A percentile compares a stretch with the other conserved stretches of the same genome.
These are phyloP conservation scores for Stenchaetothrips biformis DNA, from an alignment of 2,888 invertebrate genomes.

Conservation along the genomic window DNA sequence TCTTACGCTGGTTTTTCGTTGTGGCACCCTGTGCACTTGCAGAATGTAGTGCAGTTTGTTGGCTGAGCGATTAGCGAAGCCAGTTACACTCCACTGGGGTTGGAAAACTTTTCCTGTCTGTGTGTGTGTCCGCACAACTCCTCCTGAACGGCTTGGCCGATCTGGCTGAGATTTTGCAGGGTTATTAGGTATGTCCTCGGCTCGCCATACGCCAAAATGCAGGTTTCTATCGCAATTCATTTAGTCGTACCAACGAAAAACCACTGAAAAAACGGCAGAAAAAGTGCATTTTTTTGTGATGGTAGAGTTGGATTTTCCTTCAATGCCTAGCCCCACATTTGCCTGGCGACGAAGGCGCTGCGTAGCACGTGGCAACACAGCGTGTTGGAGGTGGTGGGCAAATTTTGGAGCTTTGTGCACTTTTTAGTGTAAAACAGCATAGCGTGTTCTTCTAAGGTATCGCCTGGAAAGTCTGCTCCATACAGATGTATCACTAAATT, in stretches of 20 bases:
- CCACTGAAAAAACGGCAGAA: too few relatives aligned
- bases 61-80: neutral
- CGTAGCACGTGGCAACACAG: neutral
- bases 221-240: too few relatives aligned
- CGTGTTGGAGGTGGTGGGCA: neutral
- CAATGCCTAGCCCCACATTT: too few relatives aligned
- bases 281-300: too few relatives aligned
- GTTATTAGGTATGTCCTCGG: too few relatives aligned
- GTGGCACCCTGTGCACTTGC: too few relatives aligned
- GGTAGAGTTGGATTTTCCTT: too few relatives aligned
- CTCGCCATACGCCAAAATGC: too few relatives aligned
- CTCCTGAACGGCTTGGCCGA: too few relatives aligned
- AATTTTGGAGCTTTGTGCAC: neutral
- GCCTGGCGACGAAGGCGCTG: neutral
- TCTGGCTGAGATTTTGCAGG: too few relatives aligned
- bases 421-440: neutral
- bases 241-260: too few relatives aligned
- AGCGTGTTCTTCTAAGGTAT: neutral
- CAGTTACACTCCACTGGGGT: neutral
- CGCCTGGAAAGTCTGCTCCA: neutral
- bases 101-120: neutral
- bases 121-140: neutral
- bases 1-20: too few relatives aligned
- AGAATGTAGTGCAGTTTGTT: neutral
- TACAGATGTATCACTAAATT: neutral